Percentiles rank a stretch among this genome's conserved stretches.
phyloP scores from a whole-genome alignment of 2,113 vertebrate genomes.

The Macquaria australasica region DNA sequence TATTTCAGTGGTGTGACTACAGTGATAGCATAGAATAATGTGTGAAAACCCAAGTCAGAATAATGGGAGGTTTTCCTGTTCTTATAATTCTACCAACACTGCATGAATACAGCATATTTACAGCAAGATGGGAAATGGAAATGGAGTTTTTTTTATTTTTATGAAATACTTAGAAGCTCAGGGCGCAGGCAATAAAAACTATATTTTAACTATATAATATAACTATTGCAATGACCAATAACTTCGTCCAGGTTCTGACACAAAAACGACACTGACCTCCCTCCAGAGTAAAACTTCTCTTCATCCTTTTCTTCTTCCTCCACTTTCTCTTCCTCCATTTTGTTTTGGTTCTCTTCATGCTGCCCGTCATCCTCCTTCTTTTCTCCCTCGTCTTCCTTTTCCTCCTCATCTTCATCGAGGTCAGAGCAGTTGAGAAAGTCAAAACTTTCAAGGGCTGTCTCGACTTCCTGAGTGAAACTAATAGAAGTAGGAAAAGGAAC shows the following conservation, averaged over 20 bases:
- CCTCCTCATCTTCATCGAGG: conserved; percentile 87
- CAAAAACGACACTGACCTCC: conserved; percentile 68
- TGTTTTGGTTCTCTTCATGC: conserved; percentile 49
- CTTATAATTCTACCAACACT: not conserved
- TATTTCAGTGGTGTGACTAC: not conserved
- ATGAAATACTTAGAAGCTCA: not conserved
- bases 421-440: conserved; percentile 96
- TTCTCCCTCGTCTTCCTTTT: conserved; percentile 57
- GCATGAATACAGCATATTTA: not conserved
- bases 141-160: not conserved
- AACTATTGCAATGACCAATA: too few species aligned
- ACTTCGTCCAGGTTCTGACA: not conserved
- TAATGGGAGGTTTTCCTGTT: not conserved
- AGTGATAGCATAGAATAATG: not conserved
- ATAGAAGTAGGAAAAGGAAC: conserved; percentile 90
- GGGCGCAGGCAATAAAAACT: not conserved
- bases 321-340: conserved; percentile 29
- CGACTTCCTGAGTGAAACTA: conserved; percentile 94
- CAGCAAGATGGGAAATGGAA: not conserved
- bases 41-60: not conserved
- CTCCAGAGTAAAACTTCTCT: conserved; percentile 60
- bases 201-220: too few species aligned
- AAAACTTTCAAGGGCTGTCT: conserved; percentile 96
- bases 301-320: conserved; percentile 46
- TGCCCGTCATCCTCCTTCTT: conserved; percentile 1